Conservation (phyloP, 2,888 invertebrate genomes). For the Andrena dorsata region DNA sequence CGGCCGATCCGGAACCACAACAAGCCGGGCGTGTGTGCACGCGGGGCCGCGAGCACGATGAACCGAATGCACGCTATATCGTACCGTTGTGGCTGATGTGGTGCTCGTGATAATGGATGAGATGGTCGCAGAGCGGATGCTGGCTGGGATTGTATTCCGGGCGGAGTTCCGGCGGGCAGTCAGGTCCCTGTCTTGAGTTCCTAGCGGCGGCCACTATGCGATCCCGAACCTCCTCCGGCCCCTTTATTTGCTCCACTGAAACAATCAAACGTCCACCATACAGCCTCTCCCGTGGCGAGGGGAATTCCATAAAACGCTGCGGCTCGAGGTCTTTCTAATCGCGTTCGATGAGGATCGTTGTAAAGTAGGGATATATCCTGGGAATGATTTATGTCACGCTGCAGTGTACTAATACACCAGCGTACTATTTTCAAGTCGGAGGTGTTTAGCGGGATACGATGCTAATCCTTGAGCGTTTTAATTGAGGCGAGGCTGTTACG, state of each 20-base stretch:
- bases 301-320: neutral
- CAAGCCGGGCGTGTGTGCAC: slow-evolving; percentile 36
- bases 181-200: slow-evolving; percentile 87
- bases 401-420: no score
- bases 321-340: neutral
- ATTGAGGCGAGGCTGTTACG: neutral
- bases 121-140: slow-evolving; percentile 83
- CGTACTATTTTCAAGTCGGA: no score
- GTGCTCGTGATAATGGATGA: slow-evolving; percentile 83
- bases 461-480: no score
- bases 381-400: no score
- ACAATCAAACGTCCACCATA: neutral
- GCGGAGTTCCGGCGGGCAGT: slow-evolving; percentile 87
- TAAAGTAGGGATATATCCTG: no score
- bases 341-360: no score
- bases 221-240: slow-evolving; percentile 88
- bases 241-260: slow-evolving; percentile 92
- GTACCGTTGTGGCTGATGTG: slow-evolving; percentile 83
- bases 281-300: neutral
- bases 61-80: slow-evolving; percentile 59
- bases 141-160: slow-evolving; percentile 83
- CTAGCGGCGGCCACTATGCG: slow-evolving; percentile 89
- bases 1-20: slow-evolving; percentile 44
- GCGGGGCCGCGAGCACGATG: slow-evolving; percentile 36
- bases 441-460: no score